Evolutionary conservation across 2,113 vertebrate species (phyloP), one percentile per base, ranked within the genome.

Genomic region (Istiophorus platypterus): DNA sequence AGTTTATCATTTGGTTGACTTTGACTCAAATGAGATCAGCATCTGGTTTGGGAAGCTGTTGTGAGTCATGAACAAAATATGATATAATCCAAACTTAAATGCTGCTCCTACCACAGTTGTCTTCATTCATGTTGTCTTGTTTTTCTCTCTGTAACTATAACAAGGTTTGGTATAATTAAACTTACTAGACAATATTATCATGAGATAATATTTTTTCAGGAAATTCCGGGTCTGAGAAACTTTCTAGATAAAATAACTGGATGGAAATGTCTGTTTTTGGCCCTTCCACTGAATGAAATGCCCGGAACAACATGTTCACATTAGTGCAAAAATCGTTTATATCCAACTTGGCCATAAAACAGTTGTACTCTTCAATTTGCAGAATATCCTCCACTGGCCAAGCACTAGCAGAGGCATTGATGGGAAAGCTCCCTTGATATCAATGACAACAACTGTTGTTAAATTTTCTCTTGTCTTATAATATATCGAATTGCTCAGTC

Each of bases 51-150:
- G 72, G 72, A 78, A 51, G 71, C 5, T 66, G 57, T 63, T 29
- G 20, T 84, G 72, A 66, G 6, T 90, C 76, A 72, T 15, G 2
- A 24, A 67, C 15, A 20, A 64, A 68, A 26, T n/a, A 42, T 41
- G 6, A 56, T 37, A 18, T 51, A 14, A 34, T 12, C 42, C 24
- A 75, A 54, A 18, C 17, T 17, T 71, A 18, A 57, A 37, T 2
- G 15, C 61, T 52, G 37, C n/a, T 34, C 26, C 9, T 27, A 31
- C 18, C 70, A 29, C n/a, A 0, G 10, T 14, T 27, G 8, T 10
- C 7, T 2, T 68, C 59, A 42, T 31, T 7, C 5, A 0, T 22
- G 18, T 59, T 59, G 22, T 26, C 56, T 9, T 1, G 27, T 51
- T 71, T 56, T 10, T 9, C n/a, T 14, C 34, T 34, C 37, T 76